phyloP scores from a whole-genome alignment of 2,888 invertebrate genomes.

The Spodoptera littoralis region DNA sequence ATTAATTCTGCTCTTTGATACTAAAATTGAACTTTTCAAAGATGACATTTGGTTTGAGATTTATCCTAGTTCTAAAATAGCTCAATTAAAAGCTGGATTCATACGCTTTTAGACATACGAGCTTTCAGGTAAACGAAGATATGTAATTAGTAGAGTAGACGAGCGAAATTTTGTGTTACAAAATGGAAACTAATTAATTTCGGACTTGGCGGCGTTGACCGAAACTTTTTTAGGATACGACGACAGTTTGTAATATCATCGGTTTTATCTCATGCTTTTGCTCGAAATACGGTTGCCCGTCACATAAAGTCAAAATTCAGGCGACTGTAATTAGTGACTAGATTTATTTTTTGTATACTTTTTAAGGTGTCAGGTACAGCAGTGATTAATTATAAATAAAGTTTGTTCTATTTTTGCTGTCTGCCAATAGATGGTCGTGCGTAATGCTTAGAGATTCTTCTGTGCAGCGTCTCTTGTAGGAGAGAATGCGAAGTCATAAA shows the following conservation, averaged over 20 bases:
- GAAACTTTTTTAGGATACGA: conserved; percentile 22
- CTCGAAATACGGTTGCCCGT: conserved; percentile 7
- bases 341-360: conserved; percentile 28
- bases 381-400: no score
- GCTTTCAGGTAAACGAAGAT: conserved; percentile 41
- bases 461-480: no score
- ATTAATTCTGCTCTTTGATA: conserved; percentile 8
- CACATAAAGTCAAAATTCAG: conserved; percentile 26
- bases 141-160: conserved; percentile 33
- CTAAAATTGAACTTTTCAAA: conserved; percentile 17
- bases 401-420: no score
- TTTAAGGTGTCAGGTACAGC: not conserved
- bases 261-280: conserved; percentile 35
- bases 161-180: conserved; percentile 6
- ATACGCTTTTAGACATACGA: conserved; percentile 7
- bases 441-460: no score
- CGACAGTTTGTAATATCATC: conserved; percentile 11
- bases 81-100: conserved; percentile 43
- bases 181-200: conserved; percentile 39
- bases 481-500: no score
- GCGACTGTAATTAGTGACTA: conserved; percentile 34
- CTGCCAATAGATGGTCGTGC: no score
- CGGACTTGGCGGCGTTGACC: not conserved
- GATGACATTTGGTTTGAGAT: conserved; percentile 25
- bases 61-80: conserved; percentile 38